Base-by-base conservation (phyloP, 2,113 vertebrate genomes). In the Daphoenositta chrysoptera region DNA sequence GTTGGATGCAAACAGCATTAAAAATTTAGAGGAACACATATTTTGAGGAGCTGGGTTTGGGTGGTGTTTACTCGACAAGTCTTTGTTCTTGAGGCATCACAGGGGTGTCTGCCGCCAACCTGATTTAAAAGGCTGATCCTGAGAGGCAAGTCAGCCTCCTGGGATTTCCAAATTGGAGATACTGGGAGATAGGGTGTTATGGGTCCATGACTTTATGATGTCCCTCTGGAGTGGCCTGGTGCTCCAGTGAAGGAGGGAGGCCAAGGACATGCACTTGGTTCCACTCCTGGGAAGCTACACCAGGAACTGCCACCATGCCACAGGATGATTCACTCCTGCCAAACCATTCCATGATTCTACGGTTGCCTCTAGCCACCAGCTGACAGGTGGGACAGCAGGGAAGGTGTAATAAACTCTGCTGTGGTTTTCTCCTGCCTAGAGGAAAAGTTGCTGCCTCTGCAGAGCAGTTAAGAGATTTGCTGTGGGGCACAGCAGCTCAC, bases 1-100 rank as follows among this genome's bases (percentile, higher is more conserved):
- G 97, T 94, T 50, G 72, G 86, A 86, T 94, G 96, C 88, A 97
- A 97, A 95, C 10, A 18, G 73, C 88, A 94, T 95, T 76, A 96
- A 96, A 97, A 97, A 93, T 88, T 28, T 44, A 93, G 94, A 96
- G 81, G 92, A 95, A 89, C 65, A 51, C 83, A 44, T 94, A 85
- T 90, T 96, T 95, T 77, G 80, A 90, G 92, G 91, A 79, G 82
- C 94, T 88, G 4, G 88, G 89, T 91, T 94, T 93, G 94, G 93
- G 93, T 95, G 96, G 23, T 96, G 96, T 44, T 97, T 87, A 56
- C 91, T 82, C 8, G 27, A 88, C 53, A 37, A 87, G 79, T 20
- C 94, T 96, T 96, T 97, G 95, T 97, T 97, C 96, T 90, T 4
- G 0, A 89, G 79, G 85, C 93, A 93, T 96, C 90, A 37, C 48